Conservation (phyloP, 2,797 vertebrate genomes). For the Gobio occitaniae region DNA sequence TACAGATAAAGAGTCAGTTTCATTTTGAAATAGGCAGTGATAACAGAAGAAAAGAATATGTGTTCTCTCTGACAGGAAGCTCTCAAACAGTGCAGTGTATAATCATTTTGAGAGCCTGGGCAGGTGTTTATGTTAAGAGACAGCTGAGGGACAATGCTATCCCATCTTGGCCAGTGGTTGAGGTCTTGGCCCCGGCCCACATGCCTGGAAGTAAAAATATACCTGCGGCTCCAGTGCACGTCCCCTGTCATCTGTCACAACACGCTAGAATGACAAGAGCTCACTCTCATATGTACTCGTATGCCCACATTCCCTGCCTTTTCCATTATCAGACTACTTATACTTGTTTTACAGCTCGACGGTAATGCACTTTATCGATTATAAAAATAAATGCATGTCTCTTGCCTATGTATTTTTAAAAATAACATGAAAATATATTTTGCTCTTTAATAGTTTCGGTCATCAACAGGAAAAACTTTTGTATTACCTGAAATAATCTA, state of each 20-base stretch:
- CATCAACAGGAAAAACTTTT: background rate
- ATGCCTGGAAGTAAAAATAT: conserved; percentile 52
- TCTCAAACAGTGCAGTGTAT: conserved; percentile 24
- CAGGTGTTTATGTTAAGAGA: conserved; percentile 51
- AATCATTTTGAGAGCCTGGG: conserved; percentile 41
- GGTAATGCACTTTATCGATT: background rate
- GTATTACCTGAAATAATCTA: background rate
- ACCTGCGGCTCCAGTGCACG: conserved; percentile 9
- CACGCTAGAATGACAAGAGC: conserved; percentile 9
- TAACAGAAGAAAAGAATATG: background rate
- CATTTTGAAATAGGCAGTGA: background rate
- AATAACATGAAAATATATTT: background rate
- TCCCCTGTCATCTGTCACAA: conserved; percentile 45
- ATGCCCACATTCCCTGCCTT: conserved; percentile 2
- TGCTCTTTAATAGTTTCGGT: background rate
- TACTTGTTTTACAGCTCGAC: background rate
- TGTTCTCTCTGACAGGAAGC: conserved; percentile 40
- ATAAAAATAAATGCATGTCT: background rate
- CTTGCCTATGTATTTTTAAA: background rate
- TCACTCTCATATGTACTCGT: background rate
- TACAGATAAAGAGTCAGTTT: background rate
- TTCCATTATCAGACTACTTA: conserved; percentile 24
- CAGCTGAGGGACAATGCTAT: conserved; percentile 52
- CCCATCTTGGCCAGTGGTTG: conserved; percentile 34
- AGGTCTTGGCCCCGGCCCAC: conserved; percentile 29